Evolutionary conservation across 2,888 invertebrate species (phyloP).

Genomic region (Drosophila setosimentum): DNA sequence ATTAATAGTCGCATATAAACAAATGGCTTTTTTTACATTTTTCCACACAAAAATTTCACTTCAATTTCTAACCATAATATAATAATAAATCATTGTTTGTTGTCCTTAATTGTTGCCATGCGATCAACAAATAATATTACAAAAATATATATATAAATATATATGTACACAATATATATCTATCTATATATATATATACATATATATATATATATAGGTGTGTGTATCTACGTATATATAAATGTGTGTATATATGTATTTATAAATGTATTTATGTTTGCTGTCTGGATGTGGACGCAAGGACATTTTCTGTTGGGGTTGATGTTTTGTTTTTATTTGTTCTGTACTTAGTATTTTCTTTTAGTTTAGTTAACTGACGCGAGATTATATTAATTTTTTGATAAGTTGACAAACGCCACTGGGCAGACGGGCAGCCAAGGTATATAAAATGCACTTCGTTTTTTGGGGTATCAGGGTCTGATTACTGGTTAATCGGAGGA

Average conservation of each 20-base stretch:
- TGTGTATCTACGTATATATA: slow-evolving; percentile 37
- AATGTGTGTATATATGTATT: slow-evolving; percentile 35
- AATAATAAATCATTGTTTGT: slow-evolving; percentile 60
- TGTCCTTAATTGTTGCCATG: slow-evolving; percentile 58
- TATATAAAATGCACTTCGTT: slow-evolving; percentile 63
- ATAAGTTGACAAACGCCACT: slow-evolving; percentile 16
- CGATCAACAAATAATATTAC: slow-evolving; percentile 73
- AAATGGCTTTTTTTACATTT: slow-evolving; percentile 41
- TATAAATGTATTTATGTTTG: slow-evolving; percentile 39
- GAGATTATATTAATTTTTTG: slow-evolving; percentile 26
- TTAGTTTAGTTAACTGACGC: slow-evolving; percentile 54
- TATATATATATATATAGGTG: slow-evolving; percentile 32
- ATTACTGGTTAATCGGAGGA: slow-evolving; percentile 35
- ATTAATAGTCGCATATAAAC: slow-evolving; percentile 50
- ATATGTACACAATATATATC: slow-evolving; percentile 23
- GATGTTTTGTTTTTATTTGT: slow-evolving; percentile 8
- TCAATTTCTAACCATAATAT: slow-evolving; percentile 44
- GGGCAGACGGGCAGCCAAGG: slow-evolving; percentile 39
- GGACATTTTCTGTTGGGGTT: slow-evolving; percentile 40
- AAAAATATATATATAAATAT: slow-evolving; percentile 65
- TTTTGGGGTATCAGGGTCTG: slow-evolving; percentile 26
- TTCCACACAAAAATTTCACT: slow-evolving; percentile 43
- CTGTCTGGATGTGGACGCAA: slow-evolving; percentile 36
- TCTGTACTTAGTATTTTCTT: slow-evolving; percentile 41
- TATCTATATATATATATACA: slow-evolving; percentile 31